Percentiles rank a stretch among this genome's conserved stretches.
Conservation (phyloP, 2,888 invertebrate species). For the Oeneis ivallda region DNA sequence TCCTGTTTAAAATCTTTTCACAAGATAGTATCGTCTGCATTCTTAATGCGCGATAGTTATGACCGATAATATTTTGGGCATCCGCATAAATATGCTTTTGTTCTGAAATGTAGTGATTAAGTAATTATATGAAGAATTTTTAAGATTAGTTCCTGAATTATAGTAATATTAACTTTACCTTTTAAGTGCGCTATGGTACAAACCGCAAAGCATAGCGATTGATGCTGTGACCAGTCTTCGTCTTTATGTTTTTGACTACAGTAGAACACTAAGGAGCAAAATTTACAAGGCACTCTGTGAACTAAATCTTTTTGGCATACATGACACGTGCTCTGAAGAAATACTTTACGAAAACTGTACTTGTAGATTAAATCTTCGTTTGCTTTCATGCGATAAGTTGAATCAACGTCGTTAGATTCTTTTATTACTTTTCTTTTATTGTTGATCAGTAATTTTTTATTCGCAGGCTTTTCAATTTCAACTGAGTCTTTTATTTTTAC, state of each 20-base stretch:
- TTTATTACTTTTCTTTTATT: constrained; percentile 50
- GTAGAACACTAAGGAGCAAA: constrained; percentile 84
- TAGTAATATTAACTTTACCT: constrained; percentile 61
- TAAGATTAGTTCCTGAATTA: not conserved
- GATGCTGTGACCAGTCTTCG: constrained; percentile 81
- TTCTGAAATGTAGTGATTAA: constrained; percentile 53
- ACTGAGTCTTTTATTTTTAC: constrained; percentile 71
- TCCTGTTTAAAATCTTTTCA: constrained; percentile 81
- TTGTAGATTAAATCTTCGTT: constrained; percentile 84
- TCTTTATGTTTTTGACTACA: constrained; percentile 83
- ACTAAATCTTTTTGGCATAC: constrained; percentile 69
- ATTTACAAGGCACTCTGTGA: constrained; percentile 63
- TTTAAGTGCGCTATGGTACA: constrained; percentile 80
- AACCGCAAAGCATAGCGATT: constrained; percentile 82
- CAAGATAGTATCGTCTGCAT: constrained; percentile 83
- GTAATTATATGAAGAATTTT: not conserved
- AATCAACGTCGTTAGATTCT: constrained; percentile 50
- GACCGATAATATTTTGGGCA: constrained; percentile 72
- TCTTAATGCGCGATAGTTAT: constrained; percentile 83
- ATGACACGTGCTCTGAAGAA: constrained; percentile 82
- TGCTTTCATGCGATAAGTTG: constrained; percentile 68
- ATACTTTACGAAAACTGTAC: constrained; percentile 84
- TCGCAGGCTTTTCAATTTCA: constrained; percentile 51
- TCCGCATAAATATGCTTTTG: constrained; percentile 79
- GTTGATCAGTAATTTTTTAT: constrained; percentile 58